Base-by-base conservation (phyloP, 2,888 invertebrate species). In the Argyra leucocephala region DNA sequence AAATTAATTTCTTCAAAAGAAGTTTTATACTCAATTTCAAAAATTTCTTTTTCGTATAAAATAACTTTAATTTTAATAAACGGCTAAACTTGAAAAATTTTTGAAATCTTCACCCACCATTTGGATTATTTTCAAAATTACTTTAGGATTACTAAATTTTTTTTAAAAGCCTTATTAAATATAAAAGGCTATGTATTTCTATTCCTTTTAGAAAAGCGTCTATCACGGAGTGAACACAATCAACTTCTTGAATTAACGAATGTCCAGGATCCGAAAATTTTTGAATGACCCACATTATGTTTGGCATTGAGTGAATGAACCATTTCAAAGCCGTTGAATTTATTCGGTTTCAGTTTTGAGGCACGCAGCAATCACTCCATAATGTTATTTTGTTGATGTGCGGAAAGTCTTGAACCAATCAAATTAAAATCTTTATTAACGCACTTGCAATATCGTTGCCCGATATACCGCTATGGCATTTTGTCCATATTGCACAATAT, bases 221-320 rank as follows among this genome's bases (percentile, higher is more conserved):
- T 4, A 61, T 61, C 18, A 22, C n/a, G 3, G 26, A 26, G 24
- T 61, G 61, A 26, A 61, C 26, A 24, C 61, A 61, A 24, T 61
- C 61, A 24, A 61, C 24, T 26, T 61, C 26, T 31, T 61, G 61
- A 21, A 61, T 61, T 31, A 24, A 26, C 4, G 61, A 61, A n/a
- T 61, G 61, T 3, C 61, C 61, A 12, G 61, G 61, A n/a, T 61
- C 61, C 3, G 61, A 61, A 61, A 61, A 61, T 61, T 61, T 61
- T 61, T 61, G 61, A 7, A 26, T 24, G n/a, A 61, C 26, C 5
- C 26, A 3, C 7, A 26, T 18, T 15, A 61, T 61, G 15, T 61
- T 3, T 15, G 6, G n/a, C 24, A 26, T 26, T 12, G 24, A 6
- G 15, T 23, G 18, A 6, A 61, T 21, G 24, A 61, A 61, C 7